These are phyloP conservation scores for Magallana gigas DNA, from an alignment of 1,140 invertebrate genomes.

Conservation along the genomic window DNA sequence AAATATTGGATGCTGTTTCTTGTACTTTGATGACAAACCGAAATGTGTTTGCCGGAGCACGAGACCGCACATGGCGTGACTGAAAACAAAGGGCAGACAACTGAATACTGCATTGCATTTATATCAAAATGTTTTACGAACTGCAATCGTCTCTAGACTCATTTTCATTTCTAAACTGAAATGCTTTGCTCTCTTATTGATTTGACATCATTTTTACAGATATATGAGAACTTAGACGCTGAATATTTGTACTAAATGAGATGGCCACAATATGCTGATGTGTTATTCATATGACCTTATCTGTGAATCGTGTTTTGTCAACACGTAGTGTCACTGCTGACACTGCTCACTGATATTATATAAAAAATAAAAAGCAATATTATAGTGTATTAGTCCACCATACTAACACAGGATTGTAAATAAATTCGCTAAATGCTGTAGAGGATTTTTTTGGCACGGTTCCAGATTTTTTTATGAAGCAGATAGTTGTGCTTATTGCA, in stretches of 20 bases:
- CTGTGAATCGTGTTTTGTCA: not conserved
- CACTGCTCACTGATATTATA: not conserved
- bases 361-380: not conserved
- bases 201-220: not conserved
- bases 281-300: conserved; percentile 19
- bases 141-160: no score
- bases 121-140: not conserved
- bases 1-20: not conserved
- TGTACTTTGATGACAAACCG: conserved; percentile 50
- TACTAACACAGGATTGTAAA: not conserved
- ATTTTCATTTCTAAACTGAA: not conserved
- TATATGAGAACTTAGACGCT: not conserved
- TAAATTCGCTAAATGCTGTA: not conserved
- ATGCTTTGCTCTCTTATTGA: not conserved
- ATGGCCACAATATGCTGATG: not conserved
- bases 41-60: conserved; percentile 35
- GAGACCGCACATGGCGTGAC: conserved; percentile 63
- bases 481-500: not conserved
- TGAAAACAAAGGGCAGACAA: conserved; percentile 69
- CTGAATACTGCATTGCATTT: conserved; percentile 33
- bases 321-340: not conserved
- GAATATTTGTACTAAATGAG: not conserved
- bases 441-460: not conserved
- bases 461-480: not conserved
- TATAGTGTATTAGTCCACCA: not conserved